Evolutionary conservation across 2,797 vertebrate species (phyloP), one percentile per base, ranked within the genome.

Genomic region (Anguilla megastoma): DNA sequence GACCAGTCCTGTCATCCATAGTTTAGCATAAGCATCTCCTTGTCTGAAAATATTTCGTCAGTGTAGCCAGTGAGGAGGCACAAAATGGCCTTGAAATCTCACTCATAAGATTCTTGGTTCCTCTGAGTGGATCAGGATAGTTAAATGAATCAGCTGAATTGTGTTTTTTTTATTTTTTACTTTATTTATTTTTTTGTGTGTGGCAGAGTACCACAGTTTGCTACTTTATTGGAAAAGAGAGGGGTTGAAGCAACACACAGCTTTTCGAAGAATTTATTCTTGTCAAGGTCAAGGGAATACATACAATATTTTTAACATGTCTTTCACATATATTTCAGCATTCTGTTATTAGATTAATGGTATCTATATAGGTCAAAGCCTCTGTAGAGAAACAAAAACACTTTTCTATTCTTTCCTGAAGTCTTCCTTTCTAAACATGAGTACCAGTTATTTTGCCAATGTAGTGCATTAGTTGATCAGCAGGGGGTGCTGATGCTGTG

Each of bases 401-500:
- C 8, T n/a, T 24, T 82, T 48, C 45, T 7, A 50, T 48, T 56
- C 2, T 10, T 54, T 58, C 30, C n/a, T 54, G 7, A 82, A 50
- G 18, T 16, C 83, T 54, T 84, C 52, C 83, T 54, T 56, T 82
- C 83, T 84, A 84, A 84, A 84, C 45, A 52, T 16, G 6, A 80
- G 36, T 27, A 45, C 76, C 14, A 3, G 45, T n/a, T 36, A 6
- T 48, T 50, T 45, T 79, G 33, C n/a, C 21, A 12, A 27, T 48
- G 52, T 63, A 33, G 45, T 88, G 14, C 54, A 36, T 85, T 6
- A 79, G n/a, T 66, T 74, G 56, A 3, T 71, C 87, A 85, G 21
- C 41, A 88, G 87, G 84, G 12, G 69, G 84, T 71, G 36, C 83
- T 16, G 8, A 36, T 85, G 74, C 74, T 79, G 33, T 45, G 7